phyloP scores from a whole-genome alignment of 2,113 vertebrate species.

The Zapus hudsonius region DNA sequence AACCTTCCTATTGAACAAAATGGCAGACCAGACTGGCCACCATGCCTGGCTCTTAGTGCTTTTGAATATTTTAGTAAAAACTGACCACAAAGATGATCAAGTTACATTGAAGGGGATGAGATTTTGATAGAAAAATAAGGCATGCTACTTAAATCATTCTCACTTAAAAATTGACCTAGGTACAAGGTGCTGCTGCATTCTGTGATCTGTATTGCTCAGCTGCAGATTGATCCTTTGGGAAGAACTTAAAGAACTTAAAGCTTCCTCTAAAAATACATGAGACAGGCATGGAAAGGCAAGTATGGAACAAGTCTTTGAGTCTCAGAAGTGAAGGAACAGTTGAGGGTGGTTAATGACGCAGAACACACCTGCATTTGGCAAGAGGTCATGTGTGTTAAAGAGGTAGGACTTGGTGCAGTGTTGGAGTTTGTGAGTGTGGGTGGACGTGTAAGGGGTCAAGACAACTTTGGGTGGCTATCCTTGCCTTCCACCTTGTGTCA shows the following conservation, averaged over 20 bases:
- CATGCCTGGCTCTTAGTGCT: neutral
- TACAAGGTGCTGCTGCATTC: neutral
- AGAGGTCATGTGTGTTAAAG: no score
- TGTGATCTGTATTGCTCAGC: neutral
- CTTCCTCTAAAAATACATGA: neutral
- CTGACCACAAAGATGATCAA: neutral
- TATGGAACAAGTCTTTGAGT: no score
- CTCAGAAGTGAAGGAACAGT: no score
- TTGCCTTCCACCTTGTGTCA: no score
- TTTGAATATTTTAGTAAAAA: neutral
- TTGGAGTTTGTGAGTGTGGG: no score
- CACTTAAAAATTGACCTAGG: neutral
- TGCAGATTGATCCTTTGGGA: neutral
- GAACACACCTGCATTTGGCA: no score
- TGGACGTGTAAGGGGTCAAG: no score
- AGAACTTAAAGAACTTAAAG: neutral
- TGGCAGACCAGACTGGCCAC: no score
- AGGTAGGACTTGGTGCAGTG: no score
- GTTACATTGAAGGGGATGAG: neutral
- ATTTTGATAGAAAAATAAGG: no score
- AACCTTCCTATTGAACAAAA: neutral
- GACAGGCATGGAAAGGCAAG: neutral
- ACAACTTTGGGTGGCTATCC: no score
- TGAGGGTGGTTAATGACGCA: no score
- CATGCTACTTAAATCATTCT: conserved; percentile 1